Evolutionary conservation across 2,113 vertebrate species (phyloP).

Genomic region (Sturnus vulgaris): DNA sequence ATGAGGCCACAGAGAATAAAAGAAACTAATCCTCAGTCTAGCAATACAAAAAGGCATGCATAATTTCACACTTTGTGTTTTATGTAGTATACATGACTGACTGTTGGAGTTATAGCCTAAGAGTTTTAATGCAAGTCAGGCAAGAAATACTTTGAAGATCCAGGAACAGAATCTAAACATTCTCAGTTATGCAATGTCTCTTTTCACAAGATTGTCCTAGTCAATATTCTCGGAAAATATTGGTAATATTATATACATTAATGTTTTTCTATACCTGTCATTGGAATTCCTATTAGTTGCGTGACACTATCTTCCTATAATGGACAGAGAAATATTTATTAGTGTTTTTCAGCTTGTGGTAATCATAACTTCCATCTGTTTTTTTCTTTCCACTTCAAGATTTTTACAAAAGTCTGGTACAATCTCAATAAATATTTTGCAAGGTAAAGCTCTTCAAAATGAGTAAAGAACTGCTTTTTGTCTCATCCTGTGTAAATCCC

Average conservation of each 20-base stretch:
- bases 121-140: not conserved
- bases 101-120: not conserved
- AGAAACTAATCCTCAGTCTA: not conserved
- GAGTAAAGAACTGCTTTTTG: not conserved
- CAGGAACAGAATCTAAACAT: not conserved
- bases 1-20: not conserved
- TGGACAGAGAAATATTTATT: not conserved
- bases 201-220: not conserved
- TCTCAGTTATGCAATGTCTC: not conserved
- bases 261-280: not conserved
- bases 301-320: not conserved
- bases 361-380: not conserved
- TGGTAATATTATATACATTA: not conserved
- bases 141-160: not conserved
- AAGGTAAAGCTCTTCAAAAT: not conserved
- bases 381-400: not conserved
- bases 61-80: not conserved
- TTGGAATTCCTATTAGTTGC: not conserved
- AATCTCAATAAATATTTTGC: not conserved
- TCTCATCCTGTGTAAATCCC: not conserved
- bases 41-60: not conserved
- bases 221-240: not conserved
- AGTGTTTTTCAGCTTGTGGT: not conserved
- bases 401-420: not conserved
- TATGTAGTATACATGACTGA: not conserved